phyloP scores from a whole-genome alignment of 2,797 vertebrate species.

The Hemitrygon akajei region DNA sequence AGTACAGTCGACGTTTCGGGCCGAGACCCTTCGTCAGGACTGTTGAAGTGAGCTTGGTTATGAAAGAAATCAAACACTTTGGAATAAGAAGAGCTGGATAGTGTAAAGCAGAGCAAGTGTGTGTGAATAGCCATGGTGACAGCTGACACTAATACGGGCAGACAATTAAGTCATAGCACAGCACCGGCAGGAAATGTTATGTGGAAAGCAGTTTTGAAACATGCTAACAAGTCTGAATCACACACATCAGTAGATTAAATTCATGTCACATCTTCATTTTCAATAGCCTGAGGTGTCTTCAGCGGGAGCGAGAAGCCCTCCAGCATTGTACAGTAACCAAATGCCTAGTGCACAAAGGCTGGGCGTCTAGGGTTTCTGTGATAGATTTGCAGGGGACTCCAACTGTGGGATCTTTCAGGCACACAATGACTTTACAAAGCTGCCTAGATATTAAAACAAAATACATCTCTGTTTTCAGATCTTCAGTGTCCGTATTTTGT shows the following conservation, averaged over 20 bases:
- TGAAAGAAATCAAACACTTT: neutral
- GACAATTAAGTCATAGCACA: neutral
- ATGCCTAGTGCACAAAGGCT: neutral
- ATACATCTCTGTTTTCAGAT: too few species aligned
- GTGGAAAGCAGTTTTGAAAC: neutral
- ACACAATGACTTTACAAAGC: neutral
- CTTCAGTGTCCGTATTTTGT: too few species aligned
- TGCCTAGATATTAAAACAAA: neutral
- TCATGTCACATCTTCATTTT: neutral
- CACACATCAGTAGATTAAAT: neutral
- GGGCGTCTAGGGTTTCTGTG: neutral
- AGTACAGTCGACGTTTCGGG: too few species aligned
- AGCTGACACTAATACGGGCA: neutral
- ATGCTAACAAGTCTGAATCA: neutral
- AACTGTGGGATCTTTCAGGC: too few species aligned
- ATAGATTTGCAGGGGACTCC: neutral
- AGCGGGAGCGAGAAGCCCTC: neutral
- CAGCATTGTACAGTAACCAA: neutral
- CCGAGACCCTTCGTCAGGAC: too few species aligned
- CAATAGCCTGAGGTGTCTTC: neutral
- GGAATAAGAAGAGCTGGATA: neutral
- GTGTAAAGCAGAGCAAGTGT: neutral
- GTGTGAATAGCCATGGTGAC: neutral
- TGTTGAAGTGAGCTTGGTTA: neutral
- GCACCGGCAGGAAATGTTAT: neutral